Conservation (phyloP, 2,113 vertebrate genomes). For the Diphyllodes magnificus region DNA sequence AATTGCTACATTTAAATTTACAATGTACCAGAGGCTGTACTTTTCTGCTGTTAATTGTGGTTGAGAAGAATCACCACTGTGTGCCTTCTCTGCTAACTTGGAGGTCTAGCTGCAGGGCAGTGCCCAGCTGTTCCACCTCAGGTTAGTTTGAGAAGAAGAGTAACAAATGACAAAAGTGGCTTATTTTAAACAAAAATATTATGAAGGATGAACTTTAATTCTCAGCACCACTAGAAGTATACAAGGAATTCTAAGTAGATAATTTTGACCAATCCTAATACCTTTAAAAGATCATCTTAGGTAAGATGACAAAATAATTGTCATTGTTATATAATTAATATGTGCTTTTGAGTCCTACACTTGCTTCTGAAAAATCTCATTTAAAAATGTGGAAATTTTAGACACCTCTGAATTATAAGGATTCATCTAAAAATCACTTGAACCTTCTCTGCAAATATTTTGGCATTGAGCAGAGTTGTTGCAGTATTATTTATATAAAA, state of each 20-base stretch:
- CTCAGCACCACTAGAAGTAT: background rate
- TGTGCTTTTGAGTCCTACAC: background rate
- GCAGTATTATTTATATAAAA: background rate
- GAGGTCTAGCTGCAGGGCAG: background rate
- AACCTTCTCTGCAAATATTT: constrained; percentile 24
- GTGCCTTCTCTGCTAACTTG: background rate
- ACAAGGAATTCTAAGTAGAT: background rate
- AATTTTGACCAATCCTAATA: background rate
- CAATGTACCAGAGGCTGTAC: background rate
- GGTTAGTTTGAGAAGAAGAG: background rate
- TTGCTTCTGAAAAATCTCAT: background rate
- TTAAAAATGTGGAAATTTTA: background rate
- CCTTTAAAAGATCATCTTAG: background rate
- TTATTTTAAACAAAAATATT: background rate
- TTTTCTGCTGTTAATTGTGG: background rate
- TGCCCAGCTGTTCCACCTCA: background rate
- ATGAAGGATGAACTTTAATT: background rate
- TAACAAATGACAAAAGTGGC: background rate
- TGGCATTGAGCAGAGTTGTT: background rate
- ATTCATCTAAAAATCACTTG: background rate
- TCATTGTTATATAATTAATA: background rate
- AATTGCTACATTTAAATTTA: background rate
- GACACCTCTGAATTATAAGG: background rate
- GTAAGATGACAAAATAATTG: background rate
- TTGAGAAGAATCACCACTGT: background rate